These are phyloP conservation scores for Urocitellus parryii DNA, from an alignment of 2,113 vertebrate species.

Conservation along the genomic window DNA sequence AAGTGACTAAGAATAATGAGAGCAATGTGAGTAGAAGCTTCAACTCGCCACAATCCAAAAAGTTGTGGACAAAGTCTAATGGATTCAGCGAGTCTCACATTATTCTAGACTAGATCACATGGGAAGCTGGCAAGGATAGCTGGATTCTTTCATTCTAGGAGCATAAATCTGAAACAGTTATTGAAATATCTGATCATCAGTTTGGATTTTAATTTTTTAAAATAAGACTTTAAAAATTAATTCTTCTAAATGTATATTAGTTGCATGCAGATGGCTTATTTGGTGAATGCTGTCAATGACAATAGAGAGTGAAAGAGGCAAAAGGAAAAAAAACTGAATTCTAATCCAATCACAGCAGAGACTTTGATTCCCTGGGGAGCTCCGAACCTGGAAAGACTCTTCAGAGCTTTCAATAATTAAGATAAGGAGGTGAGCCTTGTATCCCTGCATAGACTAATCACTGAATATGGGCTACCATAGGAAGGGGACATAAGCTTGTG, in stretches of 20 bases:
- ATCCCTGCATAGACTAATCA: background rate
- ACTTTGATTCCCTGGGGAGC: background rate
- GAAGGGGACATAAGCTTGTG: background rate
- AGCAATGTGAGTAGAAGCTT: background rate
- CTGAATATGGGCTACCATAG: background rate
- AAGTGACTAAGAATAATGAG: background rate
- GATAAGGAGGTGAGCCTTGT: background rate
- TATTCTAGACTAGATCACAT: background rate
- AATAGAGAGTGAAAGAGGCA: background rate
- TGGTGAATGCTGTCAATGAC: background rate
- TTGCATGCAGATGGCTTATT: background rate
- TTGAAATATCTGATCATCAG: background rate
- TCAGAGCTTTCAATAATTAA: background rate
- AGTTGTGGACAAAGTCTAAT: slow-evolving; percentile 25
- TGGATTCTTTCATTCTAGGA: background rate
- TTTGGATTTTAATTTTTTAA: background rate
- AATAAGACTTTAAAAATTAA: background rate
- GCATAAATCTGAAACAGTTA: background rate
- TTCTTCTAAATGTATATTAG: background rate
- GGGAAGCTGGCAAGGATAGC: background rate
- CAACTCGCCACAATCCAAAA: background rate
- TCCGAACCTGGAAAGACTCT: background rate
- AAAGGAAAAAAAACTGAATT: slow-evolving; percentile 4
- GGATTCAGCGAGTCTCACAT: background rate
- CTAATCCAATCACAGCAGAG: background rate